Evolutionary conservation across 2,888 invertebrate genomes (phyloP), one percentile per base, ranked within the genome.

Genomic region (Leucophenga maculata): DNA sequence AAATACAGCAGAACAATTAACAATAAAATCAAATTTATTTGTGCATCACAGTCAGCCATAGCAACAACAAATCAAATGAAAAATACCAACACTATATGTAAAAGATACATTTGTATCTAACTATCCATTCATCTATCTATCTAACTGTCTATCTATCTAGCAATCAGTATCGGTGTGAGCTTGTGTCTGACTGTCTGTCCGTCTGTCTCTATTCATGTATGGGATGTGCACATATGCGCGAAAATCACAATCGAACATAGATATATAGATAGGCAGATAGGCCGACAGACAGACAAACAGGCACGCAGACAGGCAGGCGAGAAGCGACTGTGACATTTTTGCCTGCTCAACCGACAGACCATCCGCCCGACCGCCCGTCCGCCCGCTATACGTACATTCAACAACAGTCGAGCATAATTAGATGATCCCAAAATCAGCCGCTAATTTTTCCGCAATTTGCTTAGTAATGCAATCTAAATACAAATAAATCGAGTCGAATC

Each of bases 371-470:
- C 13, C 39, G 32, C 18, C 13, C 39, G 32, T 20, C 62, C n/a
- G 26, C 13, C 54, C 70, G n/a, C 11, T 20, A 18, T 39, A n/a
- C 67, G 44, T 32, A n/a, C 22, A n/a, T 14, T 14, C 46, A 54
- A 16, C 52, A 16, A 50, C 50, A 64, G n/a, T 16, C 46, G 18
- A 46, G 32, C 66, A 74, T 86, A 88, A 88, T 88, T 88, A 87
- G 87, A 87, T 88, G 87, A 88, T 86, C 86, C 86, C 83, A 80
- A 87, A 88, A 88, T 88, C 87, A 88, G 88, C 88, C 88, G 88
- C 89, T 89, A 89, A 89, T 89, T 89, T 89, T 88, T 88, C 88
- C 89, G 88, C 88, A 89, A 89, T 89, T 89, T 88, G 87, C 86
- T 86, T 87, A 81, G 84, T 89, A 89, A 88, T 88, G 85, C 84